Base-by-base conservation (phyloP, 2,113 vertebrate genomes). In the Sphaerodactylus townsendi region DNA sequence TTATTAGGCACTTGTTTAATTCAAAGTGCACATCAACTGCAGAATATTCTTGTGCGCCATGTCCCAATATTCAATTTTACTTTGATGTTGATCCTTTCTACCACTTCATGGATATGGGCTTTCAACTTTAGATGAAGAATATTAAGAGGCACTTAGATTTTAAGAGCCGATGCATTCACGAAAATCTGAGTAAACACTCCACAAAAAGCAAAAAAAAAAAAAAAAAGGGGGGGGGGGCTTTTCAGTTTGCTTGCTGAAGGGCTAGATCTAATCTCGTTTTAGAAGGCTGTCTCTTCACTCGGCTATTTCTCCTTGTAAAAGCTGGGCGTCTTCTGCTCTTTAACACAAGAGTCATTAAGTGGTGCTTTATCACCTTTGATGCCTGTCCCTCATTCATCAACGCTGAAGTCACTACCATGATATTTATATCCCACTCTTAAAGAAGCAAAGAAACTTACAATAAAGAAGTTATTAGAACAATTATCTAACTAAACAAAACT, bases 261-360 rank as follows among this genome's bases (percentile, higher is more conserved):
- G 71, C 10, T 28, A 56, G 39, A 79, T 37, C 33, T 19, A 70
- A 28, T 3, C 2, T 46, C 21, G 39, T 30, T 37, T 0, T 1
- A 53, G 15, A 37, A 28, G 8, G 3, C 33, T 64, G 15, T 53
- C 19, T 65, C 25, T 0, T 1, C 53, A 17, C 62, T 79, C 0
- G 33, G 70, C 84, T 41, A 50, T 30, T 4, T 14, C 69, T 46
- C 7, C 41, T 74, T 37, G 56, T 0, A 8, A 1, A n/a, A 82
- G 48, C 0, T 0, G 1, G 8, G 30, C 19, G 23, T 4, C 56
- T 81, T 21, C 53, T 50, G 14, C 3, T 48, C 30, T 25, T 68
- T 68, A 5, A 66, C 14, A n/a, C 4, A 11, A 83, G 23, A 77
- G 44, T 37, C 85, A 21, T 46, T 10, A 68, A 70, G 56, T 82